phyloP scores from a whole-genome alignment of 2,888 invertebrate genomes.

The Erebia epiphron region DNA sequence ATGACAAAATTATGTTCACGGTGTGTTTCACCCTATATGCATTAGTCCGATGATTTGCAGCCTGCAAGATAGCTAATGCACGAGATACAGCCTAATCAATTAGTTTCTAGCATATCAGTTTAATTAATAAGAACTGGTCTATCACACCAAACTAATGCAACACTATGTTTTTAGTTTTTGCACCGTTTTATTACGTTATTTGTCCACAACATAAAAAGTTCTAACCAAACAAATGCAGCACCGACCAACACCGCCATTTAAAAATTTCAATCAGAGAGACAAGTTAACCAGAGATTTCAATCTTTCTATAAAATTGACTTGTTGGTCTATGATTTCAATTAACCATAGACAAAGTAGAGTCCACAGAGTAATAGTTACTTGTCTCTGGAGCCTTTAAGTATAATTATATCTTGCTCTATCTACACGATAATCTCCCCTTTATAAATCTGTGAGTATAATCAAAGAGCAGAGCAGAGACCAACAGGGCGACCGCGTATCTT shows the following conservation, averaged over 20 bases:
- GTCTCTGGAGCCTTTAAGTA: no score
- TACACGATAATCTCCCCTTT: no score
- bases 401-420: no score
- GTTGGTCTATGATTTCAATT: background rate
- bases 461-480: no score
- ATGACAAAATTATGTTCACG: slow-evolving; percentile 52
- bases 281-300: no score
- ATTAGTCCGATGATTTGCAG: slow-evolving; percentile 1
- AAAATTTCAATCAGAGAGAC: background rate
- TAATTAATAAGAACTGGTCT: background rate
- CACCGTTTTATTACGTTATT: background rate
- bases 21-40: slow-evolving; percentile 28
- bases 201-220: background rate
- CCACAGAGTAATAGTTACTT: no score
- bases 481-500: no score
- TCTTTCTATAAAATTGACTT: no score
- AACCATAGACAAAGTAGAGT: background rate
- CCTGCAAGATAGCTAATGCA: background rate
- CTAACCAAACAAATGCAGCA: background rate
- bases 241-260: slow-evolving; percentile 9
- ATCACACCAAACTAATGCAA: background rate
- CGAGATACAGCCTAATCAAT: background rate
- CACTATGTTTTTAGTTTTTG: background rate
- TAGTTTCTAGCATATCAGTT: background rate
- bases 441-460: no score